A percentile compares a stretch with the other conserved stretches of the same genome.
These are phyloP conservation scores for Manduca sexta DNA, from an alignment of 1,140 invertebrate species.

Conservation along the genomic window DNA sequence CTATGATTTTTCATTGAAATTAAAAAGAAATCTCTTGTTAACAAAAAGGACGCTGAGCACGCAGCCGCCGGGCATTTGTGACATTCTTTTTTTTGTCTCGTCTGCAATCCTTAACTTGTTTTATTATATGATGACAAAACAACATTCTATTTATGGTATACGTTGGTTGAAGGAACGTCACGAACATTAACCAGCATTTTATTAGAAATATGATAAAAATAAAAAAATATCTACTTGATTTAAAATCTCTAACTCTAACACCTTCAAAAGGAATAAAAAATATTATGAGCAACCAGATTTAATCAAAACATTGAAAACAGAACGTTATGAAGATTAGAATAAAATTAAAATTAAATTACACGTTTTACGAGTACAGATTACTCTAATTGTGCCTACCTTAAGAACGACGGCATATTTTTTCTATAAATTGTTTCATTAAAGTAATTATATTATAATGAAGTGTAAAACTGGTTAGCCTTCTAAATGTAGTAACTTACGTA, in stretches of 20 bases:
- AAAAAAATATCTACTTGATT: too few species aligned
- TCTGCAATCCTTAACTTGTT: slow-evolving; percentile 39
- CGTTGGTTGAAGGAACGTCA: slow-evolving; percentile 4
- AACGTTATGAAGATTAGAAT: slow-evolving; percentile 7
- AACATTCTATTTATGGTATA: slow-evolving; percentile 22
- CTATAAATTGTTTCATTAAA: too few species aligned
- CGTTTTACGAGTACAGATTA: neutral
- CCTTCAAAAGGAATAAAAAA: too few species aligned
- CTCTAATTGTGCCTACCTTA: too few species aligned
- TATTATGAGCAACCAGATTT: too few species aligned
- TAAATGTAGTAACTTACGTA: too few species aligned
- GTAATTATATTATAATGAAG: too few species aligned
- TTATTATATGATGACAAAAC: slow-evolving; percentile 43
- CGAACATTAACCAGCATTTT: slow-evolving; percentile 9
- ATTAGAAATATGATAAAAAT: neutral
- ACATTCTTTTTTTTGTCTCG: slow-evolving; percentile 37
- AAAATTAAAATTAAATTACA: neutral
- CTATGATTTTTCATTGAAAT: slow-evolving; percentile 53
- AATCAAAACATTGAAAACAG: too few species aligned
- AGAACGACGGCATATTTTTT: too few species aligned
- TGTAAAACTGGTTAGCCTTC: too few species aligned
- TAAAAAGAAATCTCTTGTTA: slow-evolving; percentile 49
- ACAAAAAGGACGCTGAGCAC: slow-evolving; percentile 42
- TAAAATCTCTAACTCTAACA: too few species aligned
- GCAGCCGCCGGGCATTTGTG: slow-evolving; percentile 32